Evolutionary conservation across 1,140 invertebrate species (phyloP).

Genomic region (Sitodiplosis mosellana): DNA sequence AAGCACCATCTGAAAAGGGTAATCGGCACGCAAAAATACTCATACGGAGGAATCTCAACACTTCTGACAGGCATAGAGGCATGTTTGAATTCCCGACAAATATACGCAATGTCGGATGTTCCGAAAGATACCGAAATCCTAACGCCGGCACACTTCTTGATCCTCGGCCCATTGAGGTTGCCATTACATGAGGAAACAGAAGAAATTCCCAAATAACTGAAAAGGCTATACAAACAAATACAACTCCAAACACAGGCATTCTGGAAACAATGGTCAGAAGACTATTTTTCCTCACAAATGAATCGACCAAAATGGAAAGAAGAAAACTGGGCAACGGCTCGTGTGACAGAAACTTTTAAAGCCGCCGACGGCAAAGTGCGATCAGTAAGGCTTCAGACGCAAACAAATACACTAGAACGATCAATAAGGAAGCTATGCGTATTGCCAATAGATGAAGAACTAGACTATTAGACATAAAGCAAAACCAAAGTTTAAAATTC

Average conservation of each 20-base stretch:
- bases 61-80: slow-evolving; percentile 12
- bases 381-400: slow-evolving; percentile 17
- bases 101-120: slow-evolving; percentile 6
- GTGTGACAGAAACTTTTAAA: slow-evolving; percentile 16
- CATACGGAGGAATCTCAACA: slow-evolving; percentile 12
- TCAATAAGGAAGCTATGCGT: slow-evolving; percentile 8
- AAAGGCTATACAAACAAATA: neutral
- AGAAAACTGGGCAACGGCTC: slow-evolving; percentile 15
- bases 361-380: slow-evolving; percentile 16
- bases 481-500: too few relatives aligned
- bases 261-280: neutral
- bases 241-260: neutral
- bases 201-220: neutral
- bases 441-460: slow-evolving; percentile 3
- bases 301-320: too few relatives aligned
- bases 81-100: slow-evolving; percentile 11
- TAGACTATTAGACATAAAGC: too few relatives aligned
- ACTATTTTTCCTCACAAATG: too few relatives aligned
- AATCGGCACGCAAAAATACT: slow-evolving; percentile 4
- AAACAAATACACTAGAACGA: slow-evolving; percentile 5
- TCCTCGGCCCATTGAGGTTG: slow-evolving; percentile 2
- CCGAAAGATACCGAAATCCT: slow-evolving; percentile 8
- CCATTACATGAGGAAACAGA: neutral
- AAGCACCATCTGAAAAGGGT: slow-evolving; percentile 8
- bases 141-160: slow-evolving; percentile 11